Percentiles rank a stretch among this genome's conserved stretches.
phyloP scores from a whole-genome alignment of 2,888 invertebrate species.

The Gerris lacustris region DNA sequence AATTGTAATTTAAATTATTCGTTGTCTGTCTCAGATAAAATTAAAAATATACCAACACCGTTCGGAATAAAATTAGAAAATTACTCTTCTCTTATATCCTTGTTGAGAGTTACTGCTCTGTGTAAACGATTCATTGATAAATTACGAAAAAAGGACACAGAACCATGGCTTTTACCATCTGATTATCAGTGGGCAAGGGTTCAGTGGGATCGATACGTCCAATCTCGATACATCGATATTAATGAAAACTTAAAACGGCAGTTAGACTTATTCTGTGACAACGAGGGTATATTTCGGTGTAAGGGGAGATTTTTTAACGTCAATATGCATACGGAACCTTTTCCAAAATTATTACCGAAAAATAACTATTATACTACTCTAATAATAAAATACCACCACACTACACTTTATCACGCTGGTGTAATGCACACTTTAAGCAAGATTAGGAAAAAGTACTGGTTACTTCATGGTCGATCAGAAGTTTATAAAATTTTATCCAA shows the following conservation, averaged over 20 bases:
- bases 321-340: neutral
- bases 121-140: neutral
- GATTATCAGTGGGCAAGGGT: neutral
- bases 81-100: neutral
- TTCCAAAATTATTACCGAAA: neutral
- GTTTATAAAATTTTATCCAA: neutral
- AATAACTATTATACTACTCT: neutral
- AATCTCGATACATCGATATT: neutral
- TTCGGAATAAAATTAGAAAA: neutral
- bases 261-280: neutral
- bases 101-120: neutral
- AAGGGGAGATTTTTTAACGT: neutral
- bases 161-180: neutral
- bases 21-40: neutral
- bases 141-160: neutral
- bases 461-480: neutral
- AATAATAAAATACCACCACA: neutral
- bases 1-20: neutral
- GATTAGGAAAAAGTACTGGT: neutral
- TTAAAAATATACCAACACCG: neutral
- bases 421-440: neutral
- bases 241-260: slow-evolving; percentile 1
- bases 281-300: neutral
- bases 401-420: neutral
- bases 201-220: neutral